These are phyloP conservation scores for Drosophila nr. medialis DNA, from an alignment of 2,888 invertebrate species.

Conservation along the genomic window DNA sequence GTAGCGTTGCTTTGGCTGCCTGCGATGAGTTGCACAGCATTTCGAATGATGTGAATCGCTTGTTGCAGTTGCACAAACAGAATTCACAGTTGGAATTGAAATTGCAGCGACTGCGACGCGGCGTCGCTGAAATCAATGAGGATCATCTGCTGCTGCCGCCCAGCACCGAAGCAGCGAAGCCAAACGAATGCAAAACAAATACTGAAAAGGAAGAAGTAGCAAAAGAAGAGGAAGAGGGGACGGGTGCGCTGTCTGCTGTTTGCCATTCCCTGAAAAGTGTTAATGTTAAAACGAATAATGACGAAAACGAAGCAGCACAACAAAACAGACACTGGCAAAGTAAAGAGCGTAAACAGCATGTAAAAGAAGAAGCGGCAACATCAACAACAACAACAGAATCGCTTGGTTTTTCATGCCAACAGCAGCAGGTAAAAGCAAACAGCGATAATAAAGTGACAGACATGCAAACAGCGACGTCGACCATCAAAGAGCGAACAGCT, in stretches of 20 bases:
- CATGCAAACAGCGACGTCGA: constrained; percentile 37
- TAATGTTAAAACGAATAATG: constrained; percentile 69
- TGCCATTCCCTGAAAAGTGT: constrained; percentile 66
- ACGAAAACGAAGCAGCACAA: constrained; percentile 59
- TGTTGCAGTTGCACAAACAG: constrained; percentile 78
- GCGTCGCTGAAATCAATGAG: constrained; percentile 83
- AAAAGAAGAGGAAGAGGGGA: not conserved
- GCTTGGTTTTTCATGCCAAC: constrained; percentile 58
- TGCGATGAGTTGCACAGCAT: constrained; percentile 82
- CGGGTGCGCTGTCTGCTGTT: constrained; percentile 15
- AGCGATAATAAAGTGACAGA: constrained; percentile 62
- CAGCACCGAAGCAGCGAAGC: constrained; percentile 54
- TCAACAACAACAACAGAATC: constrained; percentile 39
- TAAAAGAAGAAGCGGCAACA: constrained; percentile 16
- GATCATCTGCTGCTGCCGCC: constrained; percentile 70
- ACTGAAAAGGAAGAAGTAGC: not conserved
- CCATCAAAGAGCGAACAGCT: constrained; percentile 64
- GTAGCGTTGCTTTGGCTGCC: constrained; percentile 65
- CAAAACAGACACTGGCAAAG: constrained; percentile 40
- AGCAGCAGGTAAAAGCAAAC: constrained; percentile 71
- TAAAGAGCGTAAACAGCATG: constrained; percentile 59
- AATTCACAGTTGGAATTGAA: constrained; percentile 81
- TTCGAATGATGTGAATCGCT: constrained; percentile 82
- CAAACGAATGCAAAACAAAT: constrained; percentile 31
- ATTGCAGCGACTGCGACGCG: constrained; percentile 80